Conservation (phyloP, 2,888 invertebrate genomes). For the Parelbella ahira region DNA sequence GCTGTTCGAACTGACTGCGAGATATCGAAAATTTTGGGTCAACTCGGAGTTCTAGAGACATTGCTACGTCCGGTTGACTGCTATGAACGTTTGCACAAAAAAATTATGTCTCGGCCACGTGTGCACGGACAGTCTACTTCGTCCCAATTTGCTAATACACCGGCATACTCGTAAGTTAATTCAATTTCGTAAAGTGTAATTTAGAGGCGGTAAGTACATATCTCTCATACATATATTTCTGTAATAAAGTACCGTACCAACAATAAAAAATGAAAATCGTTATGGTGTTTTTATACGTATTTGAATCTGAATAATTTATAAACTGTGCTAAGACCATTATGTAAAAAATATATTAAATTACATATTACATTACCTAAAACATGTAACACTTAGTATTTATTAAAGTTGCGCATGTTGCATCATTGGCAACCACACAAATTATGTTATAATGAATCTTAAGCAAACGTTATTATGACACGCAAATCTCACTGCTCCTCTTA, state of each 20-base stretch:
- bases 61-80: slow-evolving; percentile 22
- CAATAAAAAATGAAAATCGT: too few relatives aligned
- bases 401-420: slow-evolving; percentile 8
- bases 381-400: too few relatives aligned
- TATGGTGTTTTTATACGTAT: too few relatives aligned
- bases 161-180: neutral
- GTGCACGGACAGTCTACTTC: slow-evolving; percentile 40
- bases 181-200: too few relatives aligned
- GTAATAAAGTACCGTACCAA: too few relatives aligned
- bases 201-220: too few relatives aligned
- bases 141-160: slow-evolving; percentile 58
- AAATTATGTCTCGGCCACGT: slow-evolving; percentile 35
- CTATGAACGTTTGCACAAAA: slow-evolving; percentile 27
- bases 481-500: neutral
- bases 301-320: too few relatives aligned
- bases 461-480: slow-evolving; percentile 12
- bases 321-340: too few relatives aligned
- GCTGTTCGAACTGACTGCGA: slow-evolving; percentile 2
- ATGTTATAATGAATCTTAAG: slow-evolving; percentile 31
- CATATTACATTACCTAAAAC: too few relatives aligned
- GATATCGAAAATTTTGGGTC: slow-evolving; percentile 26
- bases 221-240: too few relatives aligned
- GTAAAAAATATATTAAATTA: too few relatives aligned
- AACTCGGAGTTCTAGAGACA: slow-evolving; percentile 15
- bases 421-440: slow-evolving; percentile 8